Percentiles rank a stretch among this genome's conserved stretches.
Conservation (phyloP, 2,888 invertebrate genomes). For the Hemaris fuciformis region DNA sequence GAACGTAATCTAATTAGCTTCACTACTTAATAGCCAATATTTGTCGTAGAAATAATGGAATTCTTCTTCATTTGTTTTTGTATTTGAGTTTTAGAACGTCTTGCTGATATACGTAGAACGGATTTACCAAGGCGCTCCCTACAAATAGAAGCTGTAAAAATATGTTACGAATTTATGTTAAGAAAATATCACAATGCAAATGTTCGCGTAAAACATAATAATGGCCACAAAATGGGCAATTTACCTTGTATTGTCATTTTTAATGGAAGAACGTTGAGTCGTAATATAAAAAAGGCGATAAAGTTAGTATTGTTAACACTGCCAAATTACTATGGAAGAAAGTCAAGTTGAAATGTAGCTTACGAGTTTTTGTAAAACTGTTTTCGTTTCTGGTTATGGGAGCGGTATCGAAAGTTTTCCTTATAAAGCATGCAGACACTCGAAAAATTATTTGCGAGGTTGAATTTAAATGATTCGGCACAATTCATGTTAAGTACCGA, state of each 20-base stretch:
- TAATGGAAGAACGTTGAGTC: not conserved
- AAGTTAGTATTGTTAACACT: slow-evolving; percentile 7
- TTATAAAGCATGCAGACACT: slow-evolving; percentile 44
- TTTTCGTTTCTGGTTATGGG: slow-evolving; percentile 12
- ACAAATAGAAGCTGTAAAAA: not conserved
- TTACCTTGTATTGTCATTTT: slow-evolving; percentile 1
- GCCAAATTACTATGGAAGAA: slow-evolving; percentile 15
- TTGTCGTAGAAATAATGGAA: not conserved
- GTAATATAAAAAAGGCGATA: not conserved
- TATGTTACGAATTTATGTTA: not conserved
- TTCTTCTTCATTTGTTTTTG: not conserved
- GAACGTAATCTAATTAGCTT: not conserved
- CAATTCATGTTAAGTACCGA: slow-evolving; percentile 8
- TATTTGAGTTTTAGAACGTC: not conserved
- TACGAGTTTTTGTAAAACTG: slow-evolving; percentile 16
- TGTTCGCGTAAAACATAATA: slow-evolving; percentile 19
- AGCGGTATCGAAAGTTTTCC: slow-evolving; percentile 43
- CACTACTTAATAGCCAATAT: not conserved
- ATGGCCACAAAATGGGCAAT: slow-evolving; percentile 16
- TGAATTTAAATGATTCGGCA: slow-evolving; percentile 16
- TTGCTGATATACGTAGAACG: not conserved
- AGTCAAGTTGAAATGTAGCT: slow-evolving; percentile 9
- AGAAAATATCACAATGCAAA: not conserved
- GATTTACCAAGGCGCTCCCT: not conserved
- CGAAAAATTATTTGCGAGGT: slow-evolving; percentile 29